A percentile compares a stretch with the other conserved stretches of the same genome.
Evolutionary conservation across 2,113 vertebrate species (phyloP).

Genomic region (Apistogramma diplotaenia): DNA sequence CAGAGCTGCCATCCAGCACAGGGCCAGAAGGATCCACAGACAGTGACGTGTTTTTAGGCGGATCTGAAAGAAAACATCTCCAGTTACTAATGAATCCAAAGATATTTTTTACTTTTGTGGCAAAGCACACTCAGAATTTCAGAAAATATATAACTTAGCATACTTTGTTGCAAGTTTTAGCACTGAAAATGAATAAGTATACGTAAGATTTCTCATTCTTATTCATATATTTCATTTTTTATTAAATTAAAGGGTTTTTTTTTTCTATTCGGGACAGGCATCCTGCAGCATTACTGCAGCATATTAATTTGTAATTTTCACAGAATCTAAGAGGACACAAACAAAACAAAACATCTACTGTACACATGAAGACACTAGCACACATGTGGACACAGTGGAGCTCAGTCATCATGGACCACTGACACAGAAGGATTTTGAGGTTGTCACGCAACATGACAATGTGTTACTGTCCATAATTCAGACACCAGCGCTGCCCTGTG

Average conservation of each 20-base stretch:
- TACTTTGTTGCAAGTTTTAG: not conserved
- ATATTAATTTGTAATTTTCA: no score
- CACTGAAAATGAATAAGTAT: not conserved
- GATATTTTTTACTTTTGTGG: not conserved
- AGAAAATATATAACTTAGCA: not conserved
- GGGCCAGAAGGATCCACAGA: constrained; percentile 41
- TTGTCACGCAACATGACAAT: constrained; percentile 49
- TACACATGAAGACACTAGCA: constrained; percentile 14
- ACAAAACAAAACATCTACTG: constrained; percentile 20
- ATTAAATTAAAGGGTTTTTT: not conserved
- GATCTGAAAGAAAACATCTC: constrained; percentile 42
- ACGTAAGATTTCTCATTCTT: rapidly evolving
- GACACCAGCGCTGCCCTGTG: constrained; percentile 25
- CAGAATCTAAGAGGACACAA: not conserved
- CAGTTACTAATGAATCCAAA: not conserved
- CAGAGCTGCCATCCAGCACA: constrained; percentile 49
- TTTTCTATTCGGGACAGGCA: not conserved
- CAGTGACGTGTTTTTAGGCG: constrained; percentile 64
- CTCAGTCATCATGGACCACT: constrained; percentile 27
- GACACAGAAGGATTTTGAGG: constrained; percentile 21
- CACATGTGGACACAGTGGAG: constrained; percentile 19
- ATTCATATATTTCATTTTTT: not conserved
- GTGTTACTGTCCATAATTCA: constrained; percentile 34
- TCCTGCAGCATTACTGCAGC: no score
- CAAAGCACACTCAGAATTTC: not conserved